These are phyloP conservation scores for Pseudonaja textilis DNA, from an alignment of 2,113 vertebrate genomes.

Conservation along the genomic window DNA sequence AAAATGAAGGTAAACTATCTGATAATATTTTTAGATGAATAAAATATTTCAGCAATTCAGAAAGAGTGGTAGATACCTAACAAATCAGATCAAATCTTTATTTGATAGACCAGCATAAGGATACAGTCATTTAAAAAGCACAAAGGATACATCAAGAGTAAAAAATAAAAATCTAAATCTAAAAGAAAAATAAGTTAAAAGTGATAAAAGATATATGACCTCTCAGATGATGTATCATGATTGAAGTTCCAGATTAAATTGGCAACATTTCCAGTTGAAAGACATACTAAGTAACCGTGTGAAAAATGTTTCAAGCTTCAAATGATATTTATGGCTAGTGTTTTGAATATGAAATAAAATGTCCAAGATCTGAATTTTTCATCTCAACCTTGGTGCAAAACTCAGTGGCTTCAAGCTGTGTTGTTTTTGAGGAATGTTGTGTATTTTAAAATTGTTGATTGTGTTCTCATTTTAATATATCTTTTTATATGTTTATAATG, in stretches of 20 bases:
- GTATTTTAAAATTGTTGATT: neutral
- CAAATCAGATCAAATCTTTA: neutral
- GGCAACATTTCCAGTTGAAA: neutral
- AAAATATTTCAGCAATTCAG: neutral
- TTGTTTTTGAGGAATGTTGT: neutral
- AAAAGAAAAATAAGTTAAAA: neutral
- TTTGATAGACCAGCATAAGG: neutral
- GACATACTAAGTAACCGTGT: neutral
- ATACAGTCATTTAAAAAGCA: neutral
- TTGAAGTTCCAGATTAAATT: neutral
- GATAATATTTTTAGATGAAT: slow-evolving; percentile 15
- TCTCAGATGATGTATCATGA: neutral
- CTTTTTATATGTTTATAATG: neutral
- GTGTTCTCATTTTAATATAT: neutral
- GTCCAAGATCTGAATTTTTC: neutral
- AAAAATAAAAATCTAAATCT: neutral
- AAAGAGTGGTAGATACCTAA: neutral
- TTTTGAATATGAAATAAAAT: neutral
- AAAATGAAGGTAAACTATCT: neutral
- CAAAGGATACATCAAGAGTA: neutral
- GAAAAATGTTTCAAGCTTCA: neutral
- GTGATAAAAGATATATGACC: neutral
- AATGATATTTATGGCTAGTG: neutral
- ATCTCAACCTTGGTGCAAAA: neutral
- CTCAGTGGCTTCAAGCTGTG: neutral